phyloP scores from a whole-genome alignment of 2,113 vertebrate species.

The Dascyllus trimaculatus region DNA sequence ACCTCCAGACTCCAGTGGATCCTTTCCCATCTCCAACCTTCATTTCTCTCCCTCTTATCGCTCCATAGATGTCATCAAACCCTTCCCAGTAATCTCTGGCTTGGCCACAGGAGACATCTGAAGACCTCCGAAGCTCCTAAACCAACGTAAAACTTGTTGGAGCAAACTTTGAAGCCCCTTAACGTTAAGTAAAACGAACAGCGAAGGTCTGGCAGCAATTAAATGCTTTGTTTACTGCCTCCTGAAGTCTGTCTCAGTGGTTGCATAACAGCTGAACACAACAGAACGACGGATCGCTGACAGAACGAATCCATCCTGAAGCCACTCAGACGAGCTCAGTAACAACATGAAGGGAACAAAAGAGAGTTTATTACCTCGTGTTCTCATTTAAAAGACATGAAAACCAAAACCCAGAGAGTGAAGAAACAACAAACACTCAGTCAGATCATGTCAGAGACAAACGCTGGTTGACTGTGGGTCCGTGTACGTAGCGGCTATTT shows the following conservation, averaged over 20 bases:
- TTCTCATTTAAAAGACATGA: slow-evolving; percentile 4
- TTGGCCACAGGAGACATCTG: neutral
- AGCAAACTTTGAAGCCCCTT: slow-evolving; percentile 27
- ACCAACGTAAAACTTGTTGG: neutral
- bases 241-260: neutral
- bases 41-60: neutral
- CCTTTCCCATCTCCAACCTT: neutral
- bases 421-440: neutral
- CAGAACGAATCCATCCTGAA: slow-evolving; percentile 25
- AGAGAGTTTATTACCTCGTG: neutral
- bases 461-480: too few species aligned
- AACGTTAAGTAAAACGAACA: neutral
- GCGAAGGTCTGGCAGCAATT: slow-evolving; percentile 4
- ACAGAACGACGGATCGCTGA: slow-evolving; percentile 9
- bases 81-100: neutral
- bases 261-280: slow-evolving; percentile 27
- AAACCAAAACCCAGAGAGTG: neutral
- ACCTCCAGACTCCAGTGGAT: neutral
- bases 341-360: slow-evolving; percentile 7
- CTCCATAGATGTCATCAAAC: neutral
- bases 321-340: slow-evolving; percentile 16
- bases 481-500: too few species aligned
- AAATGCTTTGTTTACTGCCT: slow-evolving; percentile 15
- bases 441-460: too few species aligned
- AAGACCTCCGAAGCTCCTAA: neutral